Evolutionary conservation across 2,113 vertebrate genomes (phyloP).

Genomic region (Dipodomys stephensi): DNA sequence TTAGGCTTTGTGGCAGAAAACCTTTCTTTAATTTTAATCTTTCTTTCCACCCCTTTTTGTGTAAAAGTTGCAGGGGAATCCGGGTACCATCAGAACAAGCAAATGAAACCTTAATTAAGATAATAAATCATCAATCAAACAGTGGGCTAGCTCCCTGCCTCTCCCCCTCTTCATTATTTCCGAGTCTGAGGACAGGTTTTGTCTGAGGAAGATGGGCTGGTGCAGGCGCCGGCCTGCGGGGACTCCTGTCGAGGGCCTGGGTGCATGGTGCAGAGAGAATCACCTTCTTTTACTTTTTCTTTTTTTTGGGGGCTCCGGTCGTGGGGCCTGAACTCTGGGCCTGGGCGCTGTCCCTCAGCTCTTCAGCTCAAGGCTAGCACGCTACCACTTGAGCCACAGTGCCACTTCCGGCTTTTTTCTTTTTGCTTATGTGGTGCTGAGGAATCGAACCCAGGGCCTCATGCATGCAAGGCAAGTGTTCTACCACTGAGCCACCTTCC

Average conservation of each 20-base stretch:
- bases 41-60: background rate
- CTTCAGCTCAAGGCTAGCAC: too few species aligned
- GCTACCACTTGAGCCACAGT: too few species aligned
- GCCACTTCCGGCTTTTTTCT: too few species aligned
- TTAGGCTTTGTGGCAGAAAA: constrained; percentile 2
- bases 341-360: too few species aligned
- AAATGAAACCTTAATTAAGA: constrained; percentile 71
- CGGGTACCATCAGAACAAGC: constrained; percentile 41
- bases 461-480: too few species aligned
- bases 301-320: too few species aligned
- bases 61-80: constrained; percentile 56
- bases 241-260: background rate
- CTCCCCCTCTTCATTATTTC: background rate
- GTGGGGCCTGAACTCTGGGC: too few species aligned
- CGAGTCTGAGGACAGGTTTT: constrained; percentile 3
- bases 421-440: too few species aligned
- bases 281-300: too few species aligned
- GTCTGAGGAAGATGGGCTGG: constrained; percentile 14
- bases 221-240: background rate
- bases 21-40: background rate
- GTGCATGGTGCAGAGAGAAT: background rate
- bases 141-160: background rate
- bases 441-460: too few species aligned
- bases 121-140: constrained; percentile 72
- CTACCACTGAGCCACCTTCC: too few species aligned